phyloP scores from a whole-genome alignment of 1,140 invertebrate genomes.

The Daktulosphaira vitifoliae region DNA sequence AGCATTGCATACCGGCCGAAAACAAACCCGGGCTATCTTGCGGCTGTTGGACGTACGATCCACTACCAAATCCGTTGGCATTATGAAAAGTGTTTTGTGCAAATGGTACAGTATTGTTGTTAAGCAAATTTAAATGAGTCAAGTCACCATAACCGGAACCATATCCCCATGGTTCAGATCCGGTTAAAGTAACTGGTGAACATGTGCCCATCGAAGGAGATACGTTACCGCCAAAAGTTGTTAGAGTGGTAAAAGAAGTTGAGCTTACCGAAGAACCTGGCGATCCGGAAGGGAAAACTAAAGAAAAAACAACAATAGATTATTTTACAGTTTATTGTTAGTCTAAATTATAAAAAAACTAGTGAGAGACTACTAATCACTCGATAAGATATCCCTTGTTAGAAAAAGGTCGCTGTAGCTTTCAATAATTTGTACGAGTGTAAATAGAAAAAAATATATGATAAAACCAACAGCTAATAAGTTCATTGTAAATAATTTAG shows the following conservation, averaged over 20 bases:
- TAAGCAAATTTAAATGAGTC: conserved; percentile 58
- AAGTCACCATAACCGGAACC: conserved; percentile 61
- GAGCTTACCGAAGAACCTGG: conserved; percentile 35
- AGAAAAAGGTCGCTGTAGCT: too few species aligned
- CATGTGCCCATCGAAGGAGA: conserved; percentile 47
- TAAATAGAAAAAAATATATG: too few species aligned
- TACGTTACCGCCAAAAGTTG: conserved; percentile 53
- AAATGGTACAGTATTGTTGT: conserved; percentile 51
- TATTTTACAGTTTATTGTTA: too few species aligned
- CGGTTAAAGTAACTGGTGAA: conserved; percentile 46
- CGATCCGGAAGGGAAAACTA: conserved; percentile 33
- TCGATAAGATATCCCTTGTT: too few species aligned
- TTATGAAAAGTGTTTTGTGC: conserved; percentile 49
- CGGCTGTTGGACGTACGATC: conserved; percentile 53
- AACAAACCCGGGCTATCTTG: conserved; percentile 45
- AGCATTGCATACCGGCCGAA: conserved; percentile 25
- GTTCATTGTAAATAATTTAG: too few species aligned
- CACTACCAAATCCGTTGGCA: conserved; percentile 59
- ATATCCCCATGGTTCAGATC: conserved; percentile 60
- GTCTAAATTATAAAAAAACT: too few species aligned
- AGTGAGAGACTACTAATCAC: too few species aligned
- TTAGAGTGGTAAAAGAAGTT: conserved; percentile 51
- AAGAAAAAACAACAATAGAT: too few species aligned
- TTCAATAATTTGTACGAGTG: too few species aligned
- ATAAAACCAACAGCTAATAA: too few species aligned